phyloP scores from a whole-genome alignment of 2,888 invertebrate genomes.

The Calameuta pallipes region DNA sequence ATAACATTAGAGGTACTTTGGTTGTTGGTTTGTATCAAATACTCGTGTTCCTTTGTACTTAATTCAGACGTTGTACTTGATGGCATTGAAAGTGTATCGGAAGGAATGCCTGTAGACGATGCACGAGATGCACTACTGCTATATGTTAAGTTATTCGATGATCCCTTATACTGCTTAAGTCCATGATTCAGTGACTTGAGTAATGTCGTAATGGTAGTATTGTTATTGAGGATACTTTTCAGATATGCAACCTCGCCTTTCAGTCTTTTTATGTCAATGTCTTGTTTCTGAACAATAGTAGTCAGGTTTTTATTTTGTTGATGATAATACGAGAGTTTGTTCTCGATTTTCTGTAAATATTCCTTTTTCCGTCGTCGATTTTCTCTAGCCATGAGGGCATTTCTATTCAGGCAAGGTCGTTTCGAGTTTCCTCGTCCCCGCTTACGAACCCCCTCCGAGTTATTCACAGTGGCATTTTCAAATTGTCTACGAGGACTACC shows the following conservation, averaged over 20 bases:
- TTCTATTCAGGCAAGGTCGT: slow-evolving; percentile 67
- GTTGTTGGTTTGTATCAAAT: not conserved
- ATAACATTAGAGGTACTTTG: not conserved
- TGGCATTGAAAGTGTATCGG: not conserved
- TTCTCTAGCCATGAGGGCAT: slow-evolving; percentile 73
- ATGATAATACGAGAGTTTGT: slow-evolving; percentile 65
- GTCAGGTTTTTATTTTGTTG: slow-evolving; percentile 67
- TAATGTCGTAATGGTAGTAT: slow-evolving; percentile 67
- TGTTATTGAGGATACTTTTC: slow-evolving; percentile 70
- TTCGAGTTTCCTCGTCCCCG: slow-evolving; percentile 52
- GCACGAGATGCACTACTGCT: not conserved
- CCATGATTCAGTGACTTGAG: slow-evolving; percentile 65
- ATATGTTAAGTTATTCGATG: not conserved
- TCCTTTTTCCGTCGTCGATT: slow-evolving; percentile 74
- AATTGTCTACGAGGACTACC: slow-evolving; percentile 8
- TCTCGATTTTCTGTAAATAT: slow-evolving; percentile 71
- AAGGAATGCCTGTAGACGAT: not conserved
- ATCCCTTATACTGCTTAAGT: not conserved
- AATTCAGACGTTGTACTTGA: not conserved
- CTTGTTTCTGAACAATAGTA: slow-evolving; percentile 67
- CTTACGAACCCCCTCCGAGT: slow-evolving; percentile 27
- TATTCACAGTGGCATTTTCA: slow-evolving; percentile 8
- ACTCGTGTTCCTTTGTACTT: not conserved
- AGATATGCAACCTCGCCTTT: slow-evolving; percentile 70
- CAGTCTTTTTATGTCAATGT: slow-evolving; percentile 66